Evolutionary conservation across 2,888 invertebrate genomes (phyloP), one percentile per base, ranked within the genome.

Genomic region (Campoplex capitator): DNA sequence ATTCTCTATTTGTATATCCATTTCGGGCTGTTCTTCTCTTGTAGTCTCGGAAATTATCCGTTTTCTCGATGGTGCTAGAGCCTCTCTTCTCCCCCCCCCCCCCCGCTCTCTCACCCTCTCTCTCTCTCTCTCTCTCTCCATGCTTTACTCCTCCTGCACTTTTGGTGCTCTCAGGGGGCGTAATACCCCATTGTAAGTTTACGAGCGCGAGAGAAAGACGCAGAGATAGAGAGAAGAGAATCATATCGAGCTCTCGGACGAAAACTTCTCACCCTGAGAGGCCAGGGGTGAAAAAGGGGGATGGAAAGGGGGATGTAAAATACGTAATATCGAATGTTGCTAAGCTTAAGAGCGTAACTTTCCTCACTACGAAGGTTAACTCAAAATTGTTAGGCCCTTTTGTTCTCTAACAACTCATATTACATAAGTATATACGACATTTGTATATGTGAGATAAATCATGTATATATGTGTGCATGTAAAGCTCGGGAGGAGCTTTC

Each of bases 161-260:
- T 56, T 80, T 48, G 54, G 11, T 23, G 42, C 73, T 51, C 58
- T 35, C 77, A 32, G 23, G 54, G 73, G 54, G 76, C 58, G 79
- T 74, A 80, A 83, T 56, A 81, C 80, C 73, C 81, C 70, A 74
- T 82, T 84, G 84, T 78, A 84, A 84, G 78, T 87, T 87, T 78
- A 86, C 77, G 83, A 87, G 76, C 58, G 71, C 62, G 35, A 23
- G 62, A 67, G 58, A 11, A 51, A 58, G 62, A 62, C 23, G 23
- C 32, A 32, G 62, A 62, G 6, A 4, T 32, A 16, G 6, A 32
- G 51, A 45, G 48, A 9, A 42, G 73, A 62, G 78, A 87, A 84
- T 87, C 73, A 78, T 87, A 87, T 87, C 84, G 86, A 81, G 77
- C 81, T 82, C 81, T 82, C 81, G 68, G 70, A 80, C 67, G 74